Evolutionary conservation across 2,797 vertebrate species (phyloP).

Genomic region (Mormyrus hasselquistii): DNA sequence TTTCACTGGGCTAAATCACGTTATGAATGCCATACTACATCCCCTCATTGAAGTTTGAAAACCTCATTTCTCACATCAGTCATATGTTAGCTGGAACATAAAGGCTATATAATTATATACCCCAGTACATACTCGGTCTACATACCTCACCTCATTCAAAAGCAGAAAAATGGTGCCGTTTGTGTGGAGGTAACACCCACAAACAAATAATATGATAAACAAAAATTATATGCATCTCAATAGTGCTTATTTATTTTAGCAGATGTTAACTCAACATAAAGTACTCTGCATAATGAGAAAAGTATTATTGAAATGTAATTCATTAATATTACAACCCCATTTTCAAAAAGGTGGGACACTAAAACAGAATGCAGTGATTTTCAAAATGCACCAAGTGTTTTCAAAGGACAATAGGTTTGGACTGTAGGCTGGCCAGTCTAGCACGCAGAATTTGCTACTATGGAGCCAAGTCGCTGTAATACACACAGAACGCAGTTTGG

Average conservation of each 20-base stretch:
- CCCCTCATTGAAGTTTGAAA: not conserved
- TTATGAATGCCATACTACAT: not conserved
- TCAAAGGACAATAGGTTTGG: no score
- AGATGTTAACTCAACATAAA: not conserved
- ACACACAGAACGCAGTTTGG: no score
- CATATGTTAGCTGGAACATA: not conserved
- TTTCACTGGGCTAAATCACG: not conserved
- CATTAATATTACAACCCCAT: not conserved
- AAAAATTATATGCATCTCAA: not conserved
- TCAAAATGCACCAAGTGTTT: no score
- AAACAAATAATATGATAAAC: not conserved
- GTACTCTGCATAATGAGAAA: not conserved
- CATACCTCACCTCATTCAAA: not conserved
- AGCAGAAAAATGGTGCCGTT: not conserved
- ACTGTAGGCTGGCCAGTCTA: no score
- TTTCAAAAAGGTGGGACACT: no score
- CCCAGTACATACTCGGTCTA: not conserved
- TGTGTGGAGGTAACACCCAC: not conserved
- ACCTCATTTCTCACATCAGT: not conserved
- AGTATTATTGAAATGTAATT: not conserved
- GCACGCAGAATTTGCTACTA: no score
- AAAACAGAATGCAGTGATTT: no score
- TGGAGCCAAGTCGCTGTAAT: no score
- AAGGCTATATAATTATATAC: not conserved
- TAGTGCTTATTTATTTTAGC: not conserved